Conservation (phyloP, 2,888 invertebrate species). For the Parnassius mnemosyne region DNA sequence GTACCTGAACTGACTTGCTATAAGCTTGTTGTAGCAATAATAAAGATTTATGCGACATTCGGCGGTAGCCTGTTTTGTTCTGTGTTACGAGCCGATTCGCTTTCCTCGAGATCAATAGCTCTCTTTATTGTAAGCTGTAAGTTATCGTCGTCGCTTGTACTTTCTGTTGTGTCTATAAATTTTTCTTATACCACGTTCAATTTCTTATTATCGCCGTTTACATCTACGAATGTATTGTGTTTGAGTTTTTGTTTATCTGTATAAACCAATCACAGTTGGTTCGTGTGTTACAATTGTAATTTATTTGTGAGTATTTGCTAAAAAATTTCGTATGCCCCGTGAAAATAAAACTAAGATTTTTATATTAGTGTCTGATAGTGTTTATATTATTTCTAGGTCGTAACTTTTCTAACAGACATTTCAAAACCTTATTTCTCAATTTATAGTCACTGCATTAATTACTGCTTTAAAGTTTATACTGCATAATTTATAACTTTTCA, state of each 20-base stretch:
- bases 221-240: slow-evolving; percentile 43
- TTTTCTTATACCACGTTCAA: slow-evolving; percentile 54
- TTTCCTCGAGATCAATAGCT: slow-evolving; percentile 77
- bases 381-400: too few species aligned
- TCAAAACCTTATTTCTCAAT: too few species aligned
- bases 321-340: background rate
- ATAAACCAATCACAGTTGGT: background rate
- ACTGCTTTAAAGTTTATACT: too few species aligned
- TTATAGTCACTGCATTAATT: too few species aligned
- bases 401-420: too few species aligned
- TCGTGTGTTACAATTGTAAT: slow-evolving; percentile 45
- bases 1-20: slow-evolving; percentile 75
- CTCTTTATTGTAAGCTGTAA: slow-evolving; percentile 74
- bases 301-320: background rate
- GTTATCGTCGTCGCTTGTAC: slow-evolving; percentile 68
- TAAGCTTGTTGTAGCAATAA: slow-evolving; percentile 80
- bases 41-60: slow-evolving; percentile 80
- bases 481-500: too few species aligned
- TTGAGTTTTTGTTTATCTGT: background rate
- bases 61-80: slow-evolving; percentile 79
- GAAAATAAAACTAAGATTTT: too few species aligned
- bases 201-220: slow-evolving; percentile 70
- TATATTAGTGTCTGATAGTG: too few species aligned
- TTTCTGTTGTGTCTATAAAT: slow-evolving; percentile 64
- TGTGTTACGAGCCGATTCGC: slow-evolving; percentile 76